Percentiles rank a stretch among this genome's conserved stretches.
phyloP scores from a whole-genome alignment of 2,797 vertebrate genomes.

The Betta splendens region DNA sequence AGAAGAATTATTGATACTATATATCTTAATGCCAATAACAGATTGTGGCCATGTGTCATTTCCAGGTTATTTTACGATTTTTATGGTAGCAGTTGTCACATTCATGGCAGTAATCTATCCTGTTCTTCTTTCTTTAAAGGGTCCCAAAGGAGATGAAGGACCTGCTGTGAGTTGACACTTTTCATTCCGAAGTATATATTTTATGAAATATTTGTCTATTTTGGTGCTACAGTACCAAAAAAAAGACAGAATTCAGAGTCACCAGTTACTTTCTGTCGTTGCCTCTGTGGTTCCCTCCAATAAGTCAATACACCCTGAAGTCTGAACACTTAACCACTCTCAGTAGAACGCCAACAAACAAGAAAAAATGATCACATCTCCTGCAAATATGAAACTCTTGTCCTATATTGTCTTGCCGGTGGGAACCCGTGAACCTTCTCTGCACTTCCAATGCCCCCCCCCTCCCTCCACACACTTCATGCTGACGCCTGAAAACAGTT shows the following conservation, averaged over 20 bases:
- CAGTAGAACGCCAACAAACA: slow-evolving; percentile 51
- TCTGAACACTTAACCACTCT: slow-evolving; percentile 61
- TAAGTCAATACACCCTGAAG: slow-evolving; percentile 67
- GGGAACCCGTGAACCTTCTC: slow-evolving; percentile 58
- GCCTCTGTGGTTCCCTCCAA: slow-evolving; percentile 49
- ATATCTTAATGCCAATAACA: slow-evolving; percentile 44
- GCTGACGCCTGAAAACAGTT: slow-evolving; percentile 50
- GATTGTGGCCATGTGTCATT: slow-evolving; percentile 46
- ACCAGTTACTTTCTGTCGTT: slow-evolving; percentile 54
- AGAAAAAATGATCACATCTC: slow-evolving; percentile 54
- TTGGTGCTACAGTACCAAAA: slow-evolving; percentile 19
- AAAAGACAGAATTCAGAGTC: slow-evolving; percentile 41
- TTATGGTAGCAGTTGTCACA: slow-evolving; percentile 38
- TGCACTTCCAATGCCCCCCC: slow-evolving; percentile 46
- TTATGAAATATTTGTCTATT: slow-evolving; percentile 50
- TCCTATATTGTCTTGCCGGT: slow-evolving; percentile 61
- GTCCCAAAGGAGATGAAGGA: slow-evolving; percentile 95
- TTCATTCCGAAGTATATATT: slow-evolving; percentile 42
- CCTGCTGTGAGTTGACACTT: slow-evolving; percentile 82
- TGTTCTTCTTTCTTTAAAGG: slow-evolving; percentile 77
- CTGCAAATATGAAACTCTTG: slow-evolving; percentile 60
- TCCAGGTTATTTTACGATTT: slow-evolving; percentile 47
- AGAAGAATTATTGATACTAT: slow-evolving; percentile 33
- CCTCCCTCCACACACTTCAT: background rate
- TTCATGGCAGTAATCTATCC: slow-evolving; percentile 59